Evolutionary conservation across 2,888 invertebrate species (phyloP).

Genomic region (Papilio gigon): DNA sequence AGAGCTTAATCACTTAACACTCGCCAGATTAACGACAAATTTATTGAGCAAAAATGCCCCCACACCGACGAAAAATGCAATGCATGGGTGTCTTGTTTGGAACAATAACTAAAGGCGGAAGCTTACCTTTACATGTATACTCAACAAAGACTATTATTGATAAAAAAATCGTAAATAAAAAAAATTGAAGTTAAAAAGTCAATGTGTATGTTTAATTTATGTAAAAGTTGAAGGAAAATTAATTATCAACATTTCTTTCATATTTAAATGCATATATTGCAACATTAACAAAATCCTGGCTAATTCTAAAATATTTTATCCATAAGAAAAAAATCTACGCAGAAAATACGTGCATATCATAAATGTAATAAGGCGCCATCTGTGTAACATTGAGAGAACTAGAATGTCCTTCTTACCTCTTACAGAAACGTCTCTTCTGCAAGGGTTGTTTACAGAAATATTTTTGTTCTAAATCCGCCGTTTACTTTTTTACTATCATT

Average conservation of each 20-base stretch:
- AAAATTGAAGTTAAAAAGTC: neutral
- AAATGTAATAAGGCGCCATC: constrained; percentile 33
- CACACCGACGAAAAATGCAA: constrained; percentile 29
- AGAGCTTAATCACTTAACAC: constrained; percentile 82
- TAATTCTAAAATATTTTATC: neutral
- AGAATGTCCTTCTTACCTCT: constrained; percentile 15
- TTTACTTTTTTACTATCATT: constrained; percentile 5
- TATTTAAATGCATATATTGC: neutral
- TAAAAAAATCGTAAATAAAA: neutral
- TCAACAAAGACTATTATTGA: neutral
- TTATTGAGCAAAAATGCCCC: constrained; percentile 65
- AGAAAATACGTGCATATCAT: neutral
- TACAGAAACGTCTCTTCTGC: constrained; percentile 8
- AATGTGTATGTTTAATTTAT: too few species aligned
- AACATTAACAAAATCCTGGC: neutral
- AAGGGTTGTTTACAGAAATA: constrained; percentile 22
- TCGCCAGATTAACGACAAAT: constrained; percentile 74
- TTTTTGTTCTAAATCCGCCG: constrained; percentile 3
- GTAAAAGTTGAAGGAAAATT: neutral
- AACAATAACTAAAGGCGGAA: neutral
- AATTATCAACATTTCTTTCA: neutral
- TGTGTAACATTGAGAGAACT: constrained; percentile 13
- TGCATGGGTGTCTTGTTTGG: constrained; percentile 26
- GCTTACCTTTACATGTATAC: neutral
- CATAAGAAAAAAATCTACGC: neutral